Percentiles rank a stretch among this genome's conserved stretches.
Evolutionary conservation across 2,888 invertebrate genomes (phyloP).

Genomic region (Tetranychus truncatus): DNA sequence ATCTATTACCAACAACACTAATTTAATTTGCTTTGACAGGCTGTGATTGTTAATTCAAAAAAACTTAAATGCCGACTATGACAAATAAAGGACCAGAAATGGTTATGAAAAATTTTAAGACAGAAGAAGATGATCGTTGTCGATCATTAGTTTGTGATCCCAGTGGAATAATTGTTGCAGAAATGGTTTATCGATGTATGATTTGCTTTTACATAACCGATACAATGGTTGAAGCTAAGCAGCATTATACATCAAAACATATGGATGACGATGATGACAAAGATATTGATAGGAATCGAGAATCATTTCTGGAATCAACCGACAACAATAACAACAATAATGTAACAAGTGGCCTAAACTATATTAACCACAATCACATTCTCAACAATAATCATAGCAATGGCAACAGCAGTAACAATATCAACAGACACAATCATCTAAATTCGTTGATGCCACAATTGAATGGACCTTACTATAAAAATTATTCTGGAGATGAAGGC

Average conservation of each 20-base stretch:
- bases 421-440: not conserved
- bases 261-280: conserved; percentile 15
- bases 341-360: not conserved
- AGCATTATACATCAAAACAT: conserved; percentile 18
- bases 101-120: not conserved
- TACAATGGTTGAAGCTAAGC: conserved; percentile 12
- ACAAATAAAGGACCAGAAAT: not conserved
- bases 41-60: not conserved
- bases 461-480: not conserved
- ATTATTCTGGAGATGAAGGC: conserved; percentile 1
- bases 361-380: conserved; percentile 6
- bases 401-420: not conserved
- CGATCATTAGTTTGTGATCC: conserved; percentile 21
- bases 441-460: not conserved
- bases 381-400: not conserved
- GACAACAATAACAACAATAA: not conserved
- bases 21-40: not conserved
- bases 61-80: not conserved
- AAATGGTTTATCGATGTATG: conserved; percentile 22
- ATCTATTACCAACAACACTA: too few relatives aligned
- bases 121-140: not conserved
- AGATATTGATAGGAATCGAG: not conserved
- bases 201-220: conserved; percentile 19
- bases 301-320: not conserved
- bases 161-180: conserved; percentile 21